Base-by-base conservation (phyloP, 2,797 vertebrate genomes). In the Chaenodraco wilsoni region DNA sequence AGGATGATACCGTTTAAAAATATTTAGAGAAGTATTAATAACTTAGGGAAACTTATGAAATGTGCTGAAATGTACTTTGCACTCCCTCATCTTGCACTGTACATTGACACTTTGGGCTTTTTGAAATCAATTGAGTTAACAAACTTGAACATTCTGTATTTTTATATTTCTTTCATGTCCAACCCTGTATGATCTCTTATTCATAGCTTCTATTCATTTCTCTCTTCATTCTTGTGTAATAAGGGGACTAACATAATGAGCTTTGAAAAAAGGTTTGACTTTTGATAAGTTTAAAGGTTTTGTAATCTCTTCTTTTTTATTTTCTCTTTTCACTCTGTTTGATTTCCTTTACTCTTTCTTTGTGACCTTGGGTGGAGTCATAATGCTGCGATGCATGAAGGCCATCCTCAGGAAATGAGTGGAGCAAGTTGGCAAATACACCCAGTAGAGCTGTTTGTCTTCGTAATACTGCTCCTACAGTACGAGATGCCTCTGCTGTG, bases 191-290 rank as follows among this genome's bases (percentile, higher is more conserved):
- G 33, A 64, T 77, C 31, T 82, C 41, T 72, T 84, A 69, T 67
- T 80, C 62, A 70, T 71, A 49, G 64, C 41, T 46, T 64, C 41
- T 45, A 83, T 72, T 70, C 49, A 70, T 81, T 74, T 65, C 3
- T 66, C 9, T 66, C 37, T 79, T 79, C 61, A 45, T 63, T 70
- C 27, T 64, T 62, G 58, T 15, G n/a, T 21, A 71, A 65, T 64
- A 64, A 58, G 13, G 10, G 7, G 50, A 58, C 19, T 56, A 55
- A 58, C 44, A 46, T 57, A n/a, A 55, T 40, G 31, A 71, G 67
- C 58, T 12, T 58, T 77, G 50, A 21, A 55, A 56, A 66, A 57
- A 65, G 12, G 40, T 55, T 60, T 3, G 54, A 54, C 52, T 52
- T 66, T 37, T 41, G 8, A 21, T 19, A 61, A 48, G 19, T 55